Base-by-base conservation (phyloP, 2,888 invertebrate species). In the Lasioglossum lativentre region DNA sequence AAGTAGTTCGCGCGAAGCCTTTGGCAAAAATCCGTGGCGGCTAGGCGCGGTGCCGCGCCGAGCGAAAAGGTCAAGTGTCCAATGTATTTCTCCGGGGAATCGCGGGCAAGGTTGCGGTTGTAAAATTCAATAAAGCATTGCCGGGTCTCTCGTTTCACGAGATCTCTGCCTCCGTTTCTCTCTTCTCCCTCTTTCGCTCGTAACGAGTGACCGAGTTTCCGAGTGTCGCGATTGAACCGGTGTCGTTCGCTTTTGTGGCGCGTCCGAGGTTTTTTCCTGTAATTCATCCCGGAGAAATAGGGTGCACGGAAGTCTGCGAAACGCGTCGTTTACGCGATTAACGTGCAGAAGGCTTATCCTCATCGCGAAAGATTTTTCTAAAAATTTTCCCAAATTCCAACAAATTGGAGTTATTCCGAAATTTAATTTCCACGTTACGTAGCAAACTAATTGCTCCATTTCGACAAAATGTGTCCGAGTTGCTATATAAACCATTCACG, bases 81-180 rank as follows among this genome's bases (percentile, higher is more conserved):
- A 38, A 45, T 73, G 82, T 74, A 74, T 71, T 78, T 63, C 47
- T 42, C 10, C n/a, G 27, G 8, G 78, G 74, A 45, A 82, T 82
- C 40, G 66, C 66, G 76, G 59, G 47, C 77, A 84, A 84, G 82
- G 82, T 84, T 77, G 75, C 40, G 56, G 68, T 56, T 30, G 74
- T 63, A 74, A 84, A 82, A 82, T 82, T 82, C 82, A 82, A 80
- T 80, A 75, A 84, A 84, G 38, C 59, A 52, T 78, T 38, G 82
- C 56, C 38, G 77, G 40, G 73, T 45, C 59, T 47, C 73, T 47
- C 73, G 76, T 47, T 47, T 40, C 81, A 16, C 38, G 82, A 68
- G 42, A 34, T 19, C 40, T 14, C 56, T 6, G 59, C 74, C 42
- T 40, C 38, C 40, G 38, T n/a, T n/a, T n/a, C n/a, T 14, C 34